phyloP scores from a whole-genome alignment of 2,888 invertebrate genomes.

The Petrolisthes cinctipes region DNA sequence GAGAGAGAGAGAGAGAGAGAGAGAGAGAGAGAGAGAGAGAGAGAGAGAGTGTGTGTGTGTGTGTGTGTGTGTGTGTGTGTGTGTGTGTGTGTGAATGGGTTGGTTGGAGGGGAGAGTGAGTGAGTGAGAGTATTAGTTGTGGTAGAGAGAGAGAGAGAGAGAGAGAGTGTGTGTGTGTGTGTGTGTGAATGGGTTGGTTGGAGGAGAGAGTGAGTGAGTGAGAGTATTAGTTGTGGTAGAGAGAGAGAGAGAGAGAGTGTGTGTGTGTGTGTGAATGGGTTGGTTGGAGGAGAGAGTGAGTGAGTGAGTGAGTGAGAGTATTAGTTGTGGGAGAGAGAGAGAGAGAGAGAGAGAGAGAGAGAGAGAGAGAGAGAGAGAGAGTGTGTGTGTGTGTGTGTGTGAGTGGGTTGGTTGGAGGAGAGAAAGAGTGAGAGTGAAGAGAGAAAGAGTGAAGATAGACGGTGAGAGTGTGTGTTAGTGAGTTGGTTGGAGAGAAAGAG shows the following conservation, averaged over 20 bases:
- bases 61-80: neutral
- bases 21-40: neutral
- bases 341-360: neutral
- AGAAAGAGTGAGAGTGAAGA: neutral
- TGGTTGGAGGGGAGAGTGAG: neutral
- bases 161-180: neutral
- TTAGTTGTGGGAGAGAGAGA: neutral
- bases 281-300: neutral
- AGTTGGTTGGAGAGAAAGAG: neutral
- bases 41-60: neutral
- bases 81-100: neutral
- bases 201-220: neutral
- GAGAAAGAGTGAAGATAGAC: neutral
- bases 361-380: neutral
- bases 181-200: neutral
- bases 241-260: neutral
- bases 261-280: neutral
- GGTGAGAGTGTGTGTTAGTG: neutral
- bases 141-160: neutral
- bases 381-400: neutral
- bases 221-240: neutral
- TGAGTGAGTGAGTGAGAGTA: neutral
- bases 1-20: neutral
- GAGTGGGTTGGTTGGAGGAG: neutral
- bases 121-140: neutral